Conservation (phyloP, 2,888 invertebrate species). For the Erebia palarica region DNA sequence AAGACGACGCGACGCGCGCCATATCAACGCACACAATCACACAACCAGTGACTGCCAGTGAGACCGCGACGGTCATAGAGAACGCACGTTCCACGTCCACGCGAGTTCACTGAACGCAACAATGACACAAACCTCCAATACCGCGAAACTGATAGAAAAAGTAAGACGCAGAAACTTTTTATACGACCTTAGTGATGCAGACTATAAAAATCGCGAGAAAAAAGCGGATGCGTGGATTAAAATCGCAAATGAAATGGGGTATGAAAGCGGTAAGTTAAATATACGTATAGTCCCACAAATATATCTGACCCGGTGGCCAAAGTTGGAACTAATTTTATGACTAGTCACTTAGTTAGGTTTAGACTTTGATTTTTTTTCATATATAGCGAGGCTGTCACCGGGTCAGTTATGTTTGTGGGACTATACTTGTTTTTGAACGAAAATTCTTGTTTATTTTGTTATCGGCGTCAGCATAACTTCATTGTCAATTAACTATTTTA, state of each 20-base stretch:
- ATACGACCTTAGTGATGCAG: not conserved
- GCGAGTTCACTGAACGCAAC: not conserved
- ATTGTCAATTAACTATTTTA: not conserved
- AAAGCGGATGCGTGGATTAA: not conserved
- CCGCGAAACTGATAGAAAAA: not conserved
- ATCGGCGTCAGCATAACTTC: not conserved
- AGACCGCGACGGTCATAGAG: conserved; percentile 1
- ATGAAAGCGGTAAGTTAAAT: not conserved
- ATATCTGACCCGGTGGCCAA: not conserved
- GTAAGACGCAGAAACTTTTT: not conserved
- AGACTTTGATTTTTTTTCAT: too few species aligned
- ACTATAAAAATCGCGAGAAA: not conserved
- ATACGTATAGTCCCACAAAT: not conserved
- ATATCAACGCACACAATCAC: not conserved
- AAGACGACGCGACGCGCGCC: not conserved
- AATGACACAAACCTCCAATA: not conserved
- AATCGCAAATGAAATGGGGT: not conserved
- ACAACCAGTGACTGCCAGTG: not conserved
- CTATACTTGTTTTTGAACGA: too few species aligned
- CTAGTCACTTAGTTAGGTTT: too few species aligned
- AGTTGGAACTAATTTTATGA: not conserved
- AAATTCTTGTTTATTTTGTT: too few species aligned
- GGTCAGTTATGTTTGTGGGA: too few species aligned
- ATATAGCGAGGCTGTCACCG: too few species aligned
- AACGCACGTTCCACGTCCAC: conserved; percentile 1